phyloP scores from a whole-genome alignment of 2,113 vertebrate species.

The Elephas maximus region DNA sequence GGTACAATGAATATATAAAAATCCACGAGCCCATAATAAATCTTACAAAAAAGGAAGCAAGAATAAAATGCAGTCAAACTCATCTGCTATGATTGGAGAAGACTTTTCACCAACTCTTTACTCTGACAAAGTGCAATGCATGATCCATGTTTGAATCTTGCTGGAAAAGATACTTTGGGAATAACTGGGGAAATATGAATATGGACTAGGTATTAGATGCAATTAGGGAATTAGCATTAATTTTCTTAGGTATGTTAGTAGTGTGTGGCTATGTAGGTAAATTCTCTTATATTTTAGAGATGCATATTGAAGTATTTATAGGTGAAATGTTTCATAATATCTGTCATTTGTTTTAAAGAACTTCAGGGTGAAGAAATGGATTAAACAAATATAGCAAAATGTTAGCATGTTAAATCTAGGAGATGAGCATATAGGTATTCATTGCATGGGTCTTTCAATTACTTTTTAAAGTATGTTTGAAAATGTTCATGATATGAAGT shows the following conservation, averaged over 20 bases:
- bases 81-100: background rate
- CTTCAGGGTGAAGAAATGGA: conserved; percentile 50
- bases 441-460: background rate
- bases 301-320: conserved; percentile 44
- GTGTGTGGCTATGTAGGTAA: background rate
- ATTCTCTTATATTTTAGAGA: conserved; percentile 46
- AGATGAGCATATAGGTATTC: background rate
- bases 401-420: conserved; percentile 61
- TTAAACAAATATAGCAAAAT: conserved; percentile 5
- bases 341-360: conserved; percentile 44
- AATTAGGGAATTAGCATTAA: conserved; percentile 28
- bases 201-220: conserved; percentile 10
- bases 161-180: conserved; percentile 45
- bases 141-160: conserved; percentile 17
- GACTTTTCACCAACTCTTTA: conserved; percentile 22
- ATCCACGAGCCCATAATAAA: background rate
- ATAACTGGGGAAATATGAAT: conserved; percentile 41
- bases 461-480: background rate
- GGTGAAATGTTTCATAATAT: conserved; percentile 50
- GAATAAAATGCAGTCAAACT: background rate
- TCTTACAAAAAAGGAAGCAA: conserved; percentile 1
- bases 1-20: background rate
- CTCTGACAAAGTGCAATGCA: conserved; percentile 15
- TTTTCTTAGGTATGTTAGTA: conserved; percentile 42
- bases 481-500: conserved; percentile 41